These are phyloP conservation scores for Muscicapa comitata DNA, from an alignment of 2,797 vertebrate genomes.

Conservation along the genomic window DNA sequence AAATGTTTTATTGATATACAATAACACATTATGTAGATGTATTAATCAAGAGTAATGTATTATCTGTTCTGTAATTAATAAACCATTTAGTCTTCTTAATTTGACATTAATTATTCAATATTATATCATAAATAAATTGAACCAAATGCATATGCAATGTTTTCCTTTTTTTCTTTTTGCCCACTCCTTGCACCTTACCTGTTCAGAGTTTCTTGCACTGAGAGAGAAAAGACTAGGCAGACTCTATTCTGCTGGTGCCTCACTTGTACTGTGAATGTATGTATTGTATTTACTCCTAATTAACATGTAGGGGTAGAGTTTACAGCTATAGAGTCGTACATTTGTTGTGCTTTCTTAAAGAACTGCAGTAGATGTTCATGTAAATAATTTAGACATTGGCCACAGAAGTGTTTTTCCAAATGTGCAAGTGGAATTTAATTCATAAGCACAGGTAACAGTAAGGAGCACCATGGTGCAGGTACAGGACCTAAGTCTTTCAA, in stretches of 20 bases:
- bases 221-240: neutral
- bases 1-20: conserved; percentile 53
- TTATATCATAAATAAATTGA: conserved; percentile 19
- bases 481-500: neutral
- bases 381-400: neutral
- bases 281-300: neutral
- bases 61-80: conserved; percentile 46
- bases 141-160: neutral
- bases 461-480: neutral
- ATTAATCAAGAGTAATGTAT: neutral
- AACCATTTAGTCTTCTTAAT: conserved; percentile 6
- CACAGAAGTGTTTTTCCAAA: conserved; percentile 33
- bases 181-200: neutral
- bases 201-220: neutral
- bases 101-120: conserved; percentile 16
- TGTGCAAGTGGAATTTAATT: conserved; percentile 38
- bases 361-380: neutral
- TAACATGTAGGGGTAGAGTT: neutral
- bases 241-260: neutral
- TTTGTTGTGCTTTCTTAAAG: neutral
- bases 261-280: neutral
- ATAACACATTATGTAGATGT: conserved; percentile 25
- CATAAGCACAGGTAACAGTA: conserved; percentile 22
- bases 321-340: neutral
- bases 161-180: neutral